These are phyloP conservation scores for Philereme transversata DNA, from an alignment of 2,888 invertebrate species.

Conservation along the genomic window DNA sequence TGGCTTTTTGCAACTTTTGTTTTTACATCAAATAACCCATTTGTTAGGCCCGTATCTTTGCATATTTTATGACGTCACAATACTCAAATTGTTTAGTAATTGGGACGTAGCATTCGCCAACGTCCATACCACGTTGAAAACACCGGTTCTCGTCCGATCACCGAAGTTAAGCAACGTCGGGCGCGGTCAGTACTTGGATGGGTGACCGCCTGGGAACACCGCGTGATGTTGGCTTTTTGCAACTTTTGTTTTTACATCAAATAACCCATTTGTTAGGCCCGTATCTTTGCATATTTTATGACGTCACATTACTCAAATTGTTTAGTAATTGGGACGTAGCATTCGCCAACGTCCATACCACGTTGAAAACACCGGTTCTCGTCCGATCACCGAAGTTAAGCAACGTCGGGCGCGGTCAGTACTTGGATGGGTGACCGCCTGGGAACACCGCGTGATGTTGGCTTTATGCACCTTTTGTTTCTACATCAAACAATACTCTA, in stretches of 20 bases:
- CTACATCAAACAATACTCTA: too few relatives aligned
- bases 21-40: too few relatives aligned
- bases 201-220: constrained; percentile 75
- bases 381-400: constrained; percentile 79
- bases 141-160: constrained; percentile 78
- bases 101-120: too few relatives aligned
- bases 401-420: constrained; percentile 79
- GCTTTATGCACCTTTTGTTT: constrained; percentile 44
- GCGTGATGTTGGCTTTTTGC: constrained; percentile 55
- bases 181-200: constrained; percentile 80
- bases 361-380: constrained; percentile 69
- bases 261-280: too few relatives aligned
- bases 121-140: constrained; percentile 65
- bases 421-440: constrained; percentile 81
- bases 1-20: constrained; percentile 55
- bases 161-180: constrained; percentile 78
- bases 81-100: too few relatives aligned
- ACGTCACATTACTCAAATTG: too few relatives aligned
- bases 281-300: too few relatives aligned
- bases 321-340: too few relatives aligned
- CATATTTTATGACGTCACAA: too few relatives aligned
- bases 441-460: constrained; percentile 60
- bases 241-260: constrained; percentile 4
- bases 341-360: constrained; percentile 60
- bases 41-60: too few relatives aligned